phyloP scores from a whole-genome alignment of 2,797 vertebrate genomes.

The Onychomys leucogaster region DNA sequence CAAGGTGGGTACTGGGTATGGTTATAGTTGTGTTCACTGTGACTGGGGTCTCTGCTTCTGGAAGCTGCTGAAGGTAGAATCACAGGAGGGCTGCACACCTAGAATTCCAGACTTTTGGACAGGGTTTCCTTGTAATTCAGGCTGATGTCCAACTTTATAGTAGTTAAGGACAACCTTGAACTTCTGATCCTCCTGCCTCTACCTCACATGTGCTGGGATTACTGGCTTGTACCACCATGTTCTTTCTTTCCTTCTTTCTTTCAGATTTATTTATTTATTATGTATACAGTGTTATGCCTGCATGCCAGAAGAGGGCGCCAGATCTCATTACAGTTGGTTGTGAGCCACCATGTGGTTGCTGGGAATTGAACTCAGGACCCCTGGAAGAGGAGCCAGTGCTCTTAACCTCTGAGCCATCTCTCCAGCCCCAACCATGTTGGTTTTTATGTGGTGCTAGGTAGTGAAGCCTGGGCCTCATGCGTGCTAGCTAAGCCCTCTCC shows the following conservation, averaged over 20 bases:
- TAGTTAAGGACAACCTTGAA: neutral
- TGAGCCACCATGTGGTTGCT: no score
- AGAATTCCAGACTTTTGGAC: neutral
- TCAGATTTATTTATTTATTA: no score
- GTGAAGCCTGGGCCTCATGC: neutral
- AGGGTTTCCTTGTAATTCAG: neutral
- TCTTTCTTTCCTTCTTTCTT: no score
- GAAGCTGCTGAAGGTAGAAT: neutral
- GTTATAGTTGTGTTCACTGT: neutral
- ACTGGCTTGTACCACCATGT: no score
- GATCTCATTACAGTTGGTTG: no score
- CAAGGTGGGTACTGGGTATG: neutral
- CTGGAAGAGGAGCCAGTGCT: no score
- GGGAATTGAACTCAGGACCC: no score
- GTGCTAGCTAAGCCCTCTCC: neutral
- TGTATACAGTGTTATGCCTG: no score
- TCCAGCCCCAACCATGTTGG: no score
- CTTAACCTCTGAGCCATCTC: no score
- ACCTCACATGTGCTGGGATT: neutral
- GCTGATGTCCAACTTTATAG: neutral
- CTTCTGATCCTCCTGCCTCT: neutral
- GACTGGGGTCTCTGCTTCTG: neutral
- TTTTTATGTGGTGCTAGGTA: neutral
- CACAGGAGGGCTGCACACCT: neutral
- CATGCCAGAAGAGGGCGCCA: no score